These are phyloP conservation scores for Riparia riparia DNA, from an alignment of 2,113 vertebrate genomes.

Conservation along the genomic window DNA sequence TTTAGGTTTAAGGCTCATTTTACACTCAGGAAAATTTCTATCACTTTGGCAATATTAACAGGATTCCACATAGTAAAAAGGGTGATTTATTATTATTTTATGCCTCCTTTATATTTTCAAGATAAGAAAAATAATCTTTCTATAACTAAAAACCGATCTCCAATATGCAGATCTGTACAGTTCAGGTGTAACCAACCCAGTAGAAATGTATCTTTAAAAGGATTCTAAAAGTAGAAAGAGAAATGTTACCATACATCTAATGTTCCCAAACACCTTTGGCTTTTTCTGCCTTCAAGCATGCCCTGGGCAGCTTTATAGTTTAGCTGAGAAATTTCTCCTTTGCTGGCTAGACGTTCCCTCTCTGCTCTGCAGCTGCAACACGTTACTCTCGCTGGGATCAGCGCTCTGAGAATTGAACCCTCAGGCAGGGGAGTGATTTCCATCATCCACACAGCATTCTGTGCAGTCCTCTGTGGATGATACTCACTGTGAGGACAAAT, in stretches of 20 bases:
- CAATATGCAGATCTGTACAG: not conserved
- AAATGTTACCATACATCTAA: not conserved
- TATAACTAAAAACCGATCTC: not conserved
- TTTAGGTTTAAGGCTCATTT: not conserved
- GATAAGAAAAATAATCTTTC: not conserved
- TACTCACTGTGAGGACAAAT: not conserved
- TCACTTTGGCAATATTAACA: not conserved
- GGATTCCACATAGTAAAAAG: not conserved
- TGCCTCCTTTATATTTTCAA: not conserved
- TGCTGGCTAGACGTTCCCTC: not conserved
- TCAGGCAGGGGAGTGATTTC: not conserved
- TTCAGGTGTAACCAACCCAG: not conserved
- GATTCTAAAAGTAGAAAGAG: not conserved
- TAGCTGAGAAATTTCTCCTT: not conserved
- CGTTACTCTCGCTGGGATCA: not conserved
- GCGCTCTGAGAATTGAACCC: accelerated
- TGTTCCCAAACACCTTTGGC: not conserved
- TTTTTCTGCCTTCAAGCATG: conserved; percentile 12
- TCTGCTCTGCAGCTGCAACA: not conserved
- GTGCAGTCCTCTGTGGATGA: not conserved
- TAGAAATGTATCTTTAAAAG: not conserved
- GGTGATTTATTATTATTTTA: not conserved
- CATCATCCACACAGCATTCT: not conserved
- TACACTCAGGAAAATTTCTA: not conserved
- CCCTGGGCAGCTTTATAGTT: not conserved